These are phyloP conservation scores for Leptodactylus fallax DNA, from an alignment of 2,797 vertebrate species.

Conservation along the genomic window DNA sequence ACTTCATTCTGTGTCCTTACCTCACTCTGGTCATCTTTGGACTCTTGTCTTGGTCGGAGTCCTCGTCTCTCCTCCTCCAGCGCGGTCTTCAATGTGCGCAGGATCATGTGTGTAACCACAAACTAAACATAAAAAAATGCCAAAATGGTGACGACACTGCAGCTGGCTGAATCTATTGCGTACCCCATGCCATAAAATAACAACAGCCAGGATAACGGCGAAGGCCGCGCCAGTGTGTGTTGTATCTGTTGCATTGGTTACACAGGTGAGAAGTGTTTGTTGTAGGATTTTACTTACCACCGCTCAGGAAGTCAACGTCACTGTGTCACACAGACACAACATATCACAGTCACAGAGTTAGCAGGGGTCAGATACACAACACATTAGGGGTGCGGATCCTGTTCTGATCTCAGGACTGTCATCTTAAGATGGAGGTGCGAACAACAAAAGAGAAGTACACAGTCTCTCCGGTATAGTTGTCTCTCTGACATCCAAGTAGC, in stretches of 20 bases:
- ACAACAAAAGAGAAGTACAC: not conserved
- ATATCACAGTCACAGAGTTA: constrained; percentile 31
- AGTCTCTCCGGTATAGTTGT: not conserved
- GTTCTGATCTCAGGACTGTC: not conserved
- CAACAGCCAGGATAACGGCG: too few relatives aligned
- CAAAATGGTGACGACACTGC: not conserved
- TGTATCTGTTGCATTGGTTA: not conserved
- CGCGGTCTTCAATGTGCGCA: constrained; percentile 35
- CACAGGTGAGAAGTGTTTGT: not conserved
- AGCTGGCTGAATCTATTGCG: not conserved
- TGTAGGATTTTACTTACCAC: not conserved
- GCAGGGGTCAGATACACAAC: not conserved
- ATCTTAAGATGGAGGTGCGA: not conserved
- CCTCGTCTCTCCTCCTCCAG: constrained; percentile 59
- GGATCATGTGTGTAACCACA: constrained; percentile 56
- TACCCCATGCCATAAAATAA: too few relatives aligned
- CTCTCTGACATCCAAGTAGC: not conserved
- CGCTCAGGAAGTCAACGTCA: constrained; percentile 8
- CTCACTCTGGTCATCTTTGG: constrained; percentile 33
- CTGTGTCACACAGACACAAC: not conserved
- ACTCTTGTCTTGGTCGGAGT: constrained; percentile 1
- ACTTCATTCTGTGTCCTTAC: not conserved
- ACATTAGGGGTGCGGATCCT: not conserved
- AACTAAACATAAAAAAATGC: constrained; percentile 23
- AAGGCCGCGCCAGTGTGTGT: too few relatives aligned